These are phyloP conservation scores for Squalus acanthias DNA, from an alignment of 2,797 vertebrate species.

Conservation along the genomic window DNA sequence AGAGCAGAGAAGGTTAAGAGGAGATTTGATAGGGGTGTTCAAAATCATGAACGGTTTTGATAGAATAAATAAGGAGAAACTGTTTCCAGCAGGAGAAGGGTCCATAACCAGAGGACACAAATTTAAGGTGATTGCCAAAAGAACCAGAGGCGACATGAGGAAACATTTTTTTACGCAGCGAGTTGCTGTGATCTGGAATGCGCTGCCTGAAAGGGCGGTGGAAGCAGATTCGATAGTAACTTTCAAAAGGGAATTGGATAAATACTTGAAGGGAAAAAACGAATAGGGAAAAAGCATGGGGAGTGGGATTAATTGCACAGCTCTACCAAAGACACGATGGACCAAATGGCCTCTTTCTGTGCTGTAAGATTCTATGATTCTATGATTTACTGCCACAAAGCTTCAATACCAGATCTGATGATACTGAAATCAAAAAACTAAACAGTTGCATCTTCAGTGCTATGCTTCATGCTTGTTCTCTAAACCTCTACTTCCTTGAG, in stretches of 20 bases:
- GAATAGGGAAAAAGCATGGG: neutral
- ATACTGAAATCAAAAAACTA: neutral
- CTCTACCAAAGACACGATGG: neutral
- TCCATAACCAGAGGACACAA: neutral
- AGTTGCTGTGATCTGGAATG: neutral
- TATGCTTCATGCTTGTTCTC: neutral
- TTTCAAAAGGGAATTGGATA: neutral
- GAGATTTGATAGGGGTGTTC: neutral
- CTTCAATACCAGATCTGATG: neutral
- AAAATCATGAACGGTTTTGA: neutral
- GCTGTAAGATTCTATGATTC: neutral
- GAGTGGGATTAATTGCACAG: neutral
- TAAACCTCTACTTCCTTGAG: neutral
- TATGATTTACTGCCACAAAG: neutral
- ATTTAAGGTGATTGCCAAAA: neutral
- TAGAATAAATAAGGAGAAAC: neutral
- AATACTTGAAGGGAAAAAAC: neutral
- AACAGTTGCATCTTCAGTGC: neutral
- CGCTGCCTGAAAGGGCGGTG: neutral
- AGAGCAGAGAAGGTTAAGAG: neutral
- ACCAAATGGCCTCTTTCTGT: neutral
- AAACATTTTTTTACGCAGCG: no score
- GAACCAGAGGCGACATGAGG: neutral
- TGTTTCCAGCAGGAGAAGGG: neutral
- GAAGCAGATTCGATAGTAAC: neutral